A percentile compares a stretch with the other conserved stretches of the same genome.
phyloP scores from a whole-genome alignment of 1,140 invertebrate genomes.

The Thalassaphorura encarpata region DNA sequence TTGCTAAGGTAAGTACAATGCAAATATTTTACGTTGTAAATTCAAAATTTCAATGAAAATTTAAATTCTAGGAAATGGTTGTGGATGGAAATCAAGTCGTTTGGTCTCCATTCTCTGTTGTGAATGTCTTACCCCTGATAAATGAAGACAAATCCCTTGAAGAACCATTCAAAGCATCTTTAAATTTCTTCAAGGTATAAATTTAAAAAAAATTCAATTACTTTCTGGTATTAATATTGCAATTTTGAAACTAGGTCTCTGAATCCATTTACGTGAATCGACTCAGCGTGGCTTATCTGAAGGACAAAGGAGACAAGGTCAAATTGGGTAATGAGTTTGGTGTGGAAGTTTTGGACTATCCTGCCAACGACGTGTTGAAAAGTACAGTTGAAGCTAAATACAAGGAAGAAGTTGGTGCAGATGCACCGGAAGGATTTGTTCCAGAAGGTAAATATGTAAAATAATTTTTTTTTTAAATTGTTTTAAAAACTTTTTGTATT shows the following conservation, averaged over 20 bases:
- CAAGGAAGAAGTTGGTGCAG: neutral
- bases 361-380: neutral
- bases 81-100: slow-evolving; percentile 25
- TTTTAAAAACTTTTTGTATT: neutral
- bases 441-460: neutral
- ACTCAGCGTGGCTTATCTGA: neutral
- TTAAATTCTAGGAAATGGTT: slow-evolving; percentile 16
- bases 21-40: no score
- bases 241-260: neutral
- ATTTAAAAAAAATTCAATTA: neutral
- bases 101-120: slow-evolving; percentile 29
- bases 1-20: no score
- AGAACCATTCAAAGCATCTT: slow-evolving; percentile 9
- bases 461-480: neutral
- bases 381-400: neutral
- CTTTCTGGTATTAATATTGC: neutral
- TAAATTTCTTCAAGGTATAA: slow-evolving; percentile 12
- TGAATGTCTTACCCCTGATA: slow-evolving; percentile 25
- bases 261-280: neutral
- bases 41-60: no score
- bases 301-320: slow-evolving; percentile 3
- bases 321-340: neutral
- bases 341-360: neutral
- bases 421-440: neutral
- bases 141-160: slow-evolving; percentile 10